These are phyloP conservation scores for Rhabdornis inornatus DNA, from an alignment of 2,113 vertebrate species.

Conservation along the genomic window DNA sequence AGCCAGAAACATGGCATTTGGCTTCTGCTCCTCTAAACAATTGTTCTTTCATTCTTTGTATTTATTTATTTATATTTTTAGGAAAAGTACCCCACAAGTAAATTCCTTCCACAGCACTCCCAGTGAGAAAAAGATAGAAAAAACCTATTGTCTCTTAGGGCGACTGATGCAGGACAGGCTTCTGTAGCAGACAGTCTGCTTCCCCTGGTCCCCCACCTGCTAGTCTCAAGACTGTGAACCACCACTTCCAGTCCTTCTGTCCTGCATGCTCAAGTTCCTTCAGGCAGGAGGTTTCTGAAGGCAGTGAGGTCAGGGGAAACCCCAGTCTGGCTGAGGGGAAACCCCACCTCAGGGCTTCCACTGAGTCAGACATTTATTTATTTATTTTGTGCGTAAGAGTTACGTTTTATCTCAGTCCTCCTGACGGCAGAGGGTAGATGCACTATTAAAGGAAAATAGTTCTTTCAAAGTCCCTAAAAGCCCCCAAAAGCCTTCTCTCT, in stretches of 20 bases:
- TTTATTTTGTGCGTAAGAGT: neutral
- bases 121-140: neutral
- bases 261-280: constrained; percentile 12
- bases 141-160: neutral
- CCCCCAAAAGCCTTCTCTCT: neutral
- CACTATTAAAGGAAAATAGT: neutral
- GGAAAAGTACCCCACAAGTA: neutral
- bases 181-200: neutral
- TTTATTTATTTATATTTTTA: neutral
- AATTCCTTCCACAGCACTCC: neutral
- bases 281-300: constrained; percentile 23
- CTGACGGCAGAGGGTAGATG: neutral
- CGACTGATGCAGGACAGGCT: neutral
- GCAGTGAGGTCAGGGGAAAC: constrained; percentile 58
- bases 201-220: neutral
- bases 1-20: neutral
- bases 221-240: neutral
- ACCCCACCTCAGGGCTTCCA: constrained; percentile 60
- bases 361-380: constrained; percentile 44
- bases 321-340: constrained; percentile 41
- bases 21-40: neutral
- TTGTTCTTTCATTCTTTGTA: neutral
- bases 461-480: neutral
- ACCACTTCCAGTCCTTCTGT: constrained; percentile 17
- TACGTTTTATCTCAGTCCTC: neutral